These are phyloP conservation scores for Lethenteron reissneri DNA, from an alignment of 2,113 vertebrate genomes.

Conservation along the genomic window DNA sequence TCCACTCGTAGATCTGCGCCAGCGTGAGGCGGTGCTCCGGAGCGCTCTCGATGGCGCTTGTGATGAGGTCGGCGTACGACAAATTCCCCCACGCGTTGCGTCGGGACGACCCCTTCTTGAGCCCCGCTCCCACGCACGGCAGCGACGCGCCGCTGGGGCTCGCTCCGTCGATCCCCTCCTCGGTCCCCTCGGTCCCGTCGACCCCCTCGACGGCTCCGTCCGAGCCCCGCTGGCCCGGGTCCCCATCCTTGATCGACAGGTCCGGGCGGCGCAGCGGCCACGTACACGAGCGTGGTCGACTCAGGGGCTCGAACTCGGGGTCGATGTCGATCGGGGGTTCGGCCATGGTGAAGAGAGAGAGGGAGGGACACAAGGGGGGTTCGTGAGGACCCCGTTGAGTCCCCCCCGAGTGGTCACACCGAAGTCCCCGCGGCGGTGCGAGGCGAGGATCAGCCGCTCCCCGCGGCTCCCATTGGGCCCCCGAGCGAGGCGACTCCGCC, in stretches of 20 bases:
- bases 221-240: constrained; percentile 19
- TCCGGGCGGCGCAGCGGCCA: constrained; percentile 52
- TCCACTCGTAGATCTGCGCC: constrained; percentile 96
- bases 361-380: too few species aligned
- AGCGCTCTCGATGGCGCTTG: constrained; percentile 86
- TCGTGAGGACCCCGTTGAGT: too few species aligned
- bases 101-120: constrained; percentile 76
- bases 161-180: constrained; percentile 26
- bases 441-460: too few species aligned
- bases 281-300: constrained; percentile 51
- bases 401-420: too few species aligned
- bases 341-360: constrained; percentile 25
- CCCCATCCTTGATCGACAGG: constrained; percentile 55
- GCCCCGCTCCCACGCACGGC: constrained; percentile 31
- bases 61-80: constrained; percentile 93
- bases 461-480: too few species aligned
- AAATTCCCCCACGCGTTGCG: constrained; percentile 92
- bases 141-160: constrained; percentile 26
- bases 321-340: constrained; percentile 51
- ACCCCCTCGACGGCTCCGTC: constrained; percentile 20
- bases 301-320: constrained; percentile 54
- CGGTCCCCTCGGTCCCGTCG: constrained; percentile 18
- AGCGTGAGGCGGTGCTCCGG: constrained; percentile 74
- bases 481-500: too few species aligned
- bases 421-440: too few species aligned